These are phyloP conservation scores for Panzeria rudis DNA, from an alignment of 2,888 invertebrate genomes.

Conservation along the genomic window DNA sequence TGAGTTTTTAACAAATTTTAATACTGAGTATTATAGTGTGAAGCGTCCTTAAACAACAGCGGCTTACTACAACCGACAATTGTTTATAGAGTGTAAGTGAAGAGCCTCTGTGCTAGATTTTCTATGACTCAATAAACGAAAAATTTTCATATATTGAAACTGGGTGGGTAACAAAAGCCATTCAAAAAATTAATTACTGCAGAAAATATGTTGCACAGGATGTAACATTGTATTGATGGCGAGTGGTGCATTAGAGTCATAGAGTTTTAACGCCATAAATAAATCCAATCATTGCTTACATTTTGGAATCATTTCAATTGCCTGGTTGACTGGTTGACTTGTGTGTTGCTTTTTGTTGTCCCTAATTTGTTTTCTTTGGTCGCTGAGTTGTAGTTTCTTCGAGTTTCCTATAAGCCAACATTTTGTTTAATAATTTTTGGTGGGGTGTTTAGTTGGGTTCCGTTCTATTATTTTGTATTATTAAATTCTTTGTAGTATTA, in stretches of 20 bases:
- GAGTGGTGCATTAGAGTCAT: neutral
- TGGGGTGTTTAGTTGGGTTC: no score
- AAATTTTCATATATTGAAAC: neutral
- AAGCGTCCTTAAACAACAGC: neutral
- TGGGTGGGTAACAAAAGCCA: neutral
- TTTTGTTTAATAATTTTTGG: no score
- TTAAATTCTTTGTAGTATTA: no score
- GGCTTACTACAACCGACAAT: neutral
- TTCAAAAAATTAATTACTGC: conserved; percentile 26
- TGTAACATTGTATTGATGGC: neutral
- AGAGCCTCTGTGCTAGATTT: neutral
- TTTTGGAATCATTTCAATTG: neutral
- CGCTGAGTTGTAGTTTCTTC: no score
- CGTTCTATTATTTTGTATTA: no score
- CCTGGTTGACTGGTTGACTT: no score
- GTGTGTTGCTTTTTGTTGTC: no score
- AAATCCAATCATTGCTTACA: neutral
- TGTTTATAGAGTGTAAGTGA: neutral
- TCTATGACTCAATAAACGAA: neutral
- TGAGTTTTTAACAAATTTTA: no score
- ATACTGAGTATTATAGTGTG: no score
- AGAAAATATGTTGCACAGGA: neutral
- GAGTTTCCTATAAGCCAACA: no score
- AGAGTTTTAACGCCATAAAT: neutral
- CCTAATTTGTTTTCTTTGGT: no score